Evolutionary conservation across 2,888 invertebrate genomes (phyloP).

Genomic region (Chironomus tentans): DNA sequence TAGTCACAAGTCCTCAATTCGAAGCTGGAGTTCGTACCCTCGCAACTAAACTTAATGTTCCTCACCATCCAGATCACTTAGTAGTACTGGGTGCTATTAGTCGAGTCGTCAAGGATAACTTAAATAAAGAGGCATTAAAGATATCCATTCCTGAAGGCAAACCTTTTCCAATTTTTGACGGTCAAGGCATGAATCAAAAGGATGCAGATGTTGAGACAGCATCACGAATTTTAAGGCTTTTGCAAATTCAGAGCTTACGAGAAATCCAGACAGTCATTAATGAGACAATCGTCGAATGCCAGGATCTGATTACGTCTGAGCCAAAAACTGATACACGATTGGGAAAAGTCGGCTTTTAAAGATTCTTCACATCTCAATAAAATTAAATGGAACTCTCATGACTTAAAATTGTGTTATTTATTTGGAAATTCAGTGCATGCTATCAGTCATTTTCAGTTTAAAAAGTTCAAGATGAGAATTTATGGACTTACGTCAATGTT

Average conservation of each 20-base stretch:
- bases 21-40: conserved; percentile 69
- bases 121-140: conserved; percentile 47
- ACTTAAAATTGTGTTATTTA: too few species aligned
- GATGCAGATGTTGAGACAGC: conserved; percentile 59
- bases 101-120: conserved; percentile 50
- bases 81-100: conserved; percentile 61
- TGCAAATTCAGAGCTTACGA: conserved; percentile 46
- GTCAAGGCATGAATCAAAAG: conserved; percentile 54
- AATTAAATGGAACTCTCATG: too few species aligned
- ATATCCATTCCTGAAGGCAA: conserved; percentile 43
- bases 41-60: conserved; percentile 68
- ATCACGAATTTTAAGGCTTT: conserved; percentile 64
- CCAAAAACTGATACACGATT: conserved; percentile 92
- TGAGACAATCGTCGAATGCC: conserved; percentile 86
- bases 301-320: conserved; percentile 88
- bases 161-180: conserved; percentile 58
- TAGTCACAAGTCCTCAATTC: conserved; percentile 77
- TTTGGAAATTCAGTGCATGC: too few species aligned
- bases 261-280: conserved; percentile 85
- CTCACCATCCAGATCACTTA: conserved; percentile 72
- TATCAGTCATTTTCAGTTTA: too few species aligned
- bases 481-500: too few species aligned
- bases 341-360: conserved; percentile 76
- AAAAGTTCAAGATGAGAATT: too few species aligned
- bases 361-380: neutral